Conservation (phyloP, 2,797 vertebrate species). For the Tolypeutes matacus region DNA sequence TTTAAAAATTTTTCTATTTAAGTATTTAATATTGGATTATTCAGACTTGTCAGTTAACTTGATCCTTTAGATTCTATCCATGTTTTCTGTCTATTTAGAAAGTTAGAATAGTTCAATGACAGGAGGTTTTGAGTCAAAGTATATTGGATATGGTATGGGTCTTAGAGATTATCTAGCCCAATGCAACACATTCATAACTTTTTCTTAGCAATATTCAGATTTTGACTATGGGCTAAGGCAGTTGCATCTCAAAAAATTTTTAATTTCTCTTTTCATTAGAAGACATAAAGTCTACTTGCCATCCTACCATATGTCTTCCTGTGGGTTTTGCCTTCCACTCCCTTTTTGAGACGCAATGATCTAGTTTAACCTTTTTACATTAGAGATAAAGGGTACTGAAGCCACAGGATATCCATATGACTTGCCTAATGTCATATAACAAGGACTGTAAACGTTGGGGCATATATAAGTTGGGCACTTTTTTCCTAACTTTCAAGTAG, state of each 20-base stretch:
- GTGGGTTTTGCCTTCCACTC: background rate
- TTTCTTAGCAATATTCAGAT: background rate
- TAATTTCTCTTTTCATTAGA: background rate
- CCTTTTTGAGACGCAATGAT: background rate
- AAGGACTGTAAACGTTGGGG: background rate
- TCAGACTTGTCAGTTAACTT: background rate
- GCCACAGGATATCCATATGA: background rate
- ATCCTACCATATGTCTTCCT: background rate
- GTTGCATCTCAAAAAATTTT: background rate
- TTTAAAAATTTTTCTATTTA: slow-evolving; percentile 3
- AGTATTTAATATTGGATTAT: background rate
- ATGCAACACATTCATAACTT: accelerated
- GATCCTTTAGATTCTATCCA: background rate
- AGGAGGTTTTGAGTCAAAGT: accelerated
- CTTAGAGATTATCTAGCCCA: background rate
- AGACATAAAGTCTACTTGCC: background rate
- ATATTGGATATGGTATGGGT: background rate
- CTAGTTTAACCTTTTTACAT: background rate
- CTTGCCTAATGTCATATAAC: background rate
- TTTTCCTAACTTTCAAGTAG: background rate
- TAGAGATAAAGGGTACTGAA: background rate
- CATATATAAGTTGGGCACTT: background rate
- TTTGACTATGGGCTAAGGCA: background rate
- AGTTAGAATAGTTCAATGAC: background rate
- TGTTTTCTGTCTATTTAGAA: background rate